Conservation (phyloP, 1,140 invertebrate genomes). For the Drosophila ficusphila region DNA sequence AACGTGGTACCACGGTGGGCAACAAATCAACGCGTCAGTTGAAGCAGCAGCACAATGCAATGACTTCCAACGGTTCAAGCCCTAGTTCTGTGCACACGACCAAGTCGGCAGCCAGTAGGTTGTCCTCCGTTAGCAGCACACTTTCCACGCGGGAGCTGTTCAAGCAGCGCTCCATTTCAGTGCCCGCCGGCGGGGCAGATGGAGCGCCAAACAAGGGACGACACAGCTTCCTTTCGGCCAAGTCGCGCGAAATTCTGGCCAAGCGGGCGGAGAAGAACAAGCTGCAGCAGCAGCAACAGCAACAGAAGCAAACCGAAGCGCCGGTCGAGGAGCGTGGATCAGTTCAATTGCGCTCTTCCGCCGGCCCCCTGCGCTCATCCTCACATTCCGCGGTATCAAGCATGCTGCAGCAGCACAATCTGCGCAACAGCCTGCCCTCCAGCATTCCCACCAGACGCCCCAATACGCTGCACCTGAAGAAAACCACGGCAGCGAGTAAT, state of each 20-base stretch:
- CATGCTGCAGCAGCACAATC: slow-evolving; percentile 69
- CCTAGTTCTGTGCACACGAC: slow-evolving; percentile 79
- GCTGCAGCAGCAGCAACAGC: slow-evolving; percentile 69
- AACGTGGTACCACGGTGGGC: slow-evolving; percentile 47
- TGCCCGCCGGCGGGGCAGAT: slow-evolving; percentile 59
- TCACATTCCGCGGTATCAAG: slow-evolving; percentile 78
- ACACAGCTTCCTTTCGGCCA: slow-evolving; percentile 80
- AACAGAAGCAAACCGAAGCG: slow-evolving; percentile 62
- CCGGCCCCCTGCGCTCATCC: slow-evolving; percentile 70
- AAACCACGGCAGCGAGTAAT: slow-evolving; percentile 49
- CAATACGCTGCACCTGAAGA: slow-evolving; percentile 83
- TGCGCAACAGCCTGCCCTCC: slow-evolving; percentile 73
- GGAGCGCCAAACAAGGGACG: slow-evolving; percentile 37
- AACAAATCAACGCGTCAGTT: slow-evolving; percentile 66
- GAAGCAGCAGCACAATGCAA: slow-evolving; percentile 72
- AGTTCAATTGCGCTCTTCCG: slow-evolving; percentile 45
- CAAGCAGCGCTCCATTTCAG: slow-evolving; percentile 79
- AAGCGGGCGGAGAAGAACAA: slow-evolving; percentile 79
- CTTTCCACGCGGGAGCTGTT: slow-evolving; percentile 73
- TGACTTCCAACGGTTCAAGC: slow-evolving; percentile 76
- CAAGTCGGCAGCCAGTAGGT: slow-evolving; percentile 75
- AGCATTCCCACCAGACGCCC: slow-evolving; percentile 79
- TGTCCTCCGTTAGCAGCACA: slow-evolving; percentile 75
- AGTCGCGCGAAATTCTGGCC: slow-evolving; percentile 81
- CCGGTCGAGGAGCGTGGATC: slow-evolving; percentile 72